Percentiles rank a stretch among this genome's conserved stretches.
These are phyloP conservation scores for Parthenolecanium corni DNA, from an alignment of 2,888 invertebrate genomes.

Conservation along the genomic window DNA sequence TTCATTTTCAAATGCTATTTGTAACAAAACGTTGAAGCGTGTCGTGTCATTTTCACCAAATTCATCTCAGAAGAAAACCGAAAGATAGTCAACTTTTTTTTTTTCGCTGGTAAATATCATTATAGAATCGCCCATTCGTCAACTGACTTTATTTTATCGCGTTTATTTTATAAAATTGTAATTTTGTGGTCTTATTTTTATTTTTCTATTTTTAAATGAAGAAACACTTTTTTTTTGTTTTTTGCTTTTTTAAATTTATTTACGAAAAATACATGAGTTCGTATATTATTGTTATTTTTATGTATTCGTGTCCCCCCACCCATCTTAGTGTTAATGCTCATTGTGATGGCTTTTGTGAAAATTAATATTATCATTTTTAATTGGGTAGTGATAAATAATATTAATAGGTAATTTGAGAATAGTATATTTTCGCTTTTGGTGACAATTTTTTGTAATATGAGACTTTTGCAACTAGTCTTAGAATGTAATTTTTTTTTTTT, in stretches of 20 bases:
- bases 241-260: neutral
- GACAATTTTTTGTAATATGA: no score
- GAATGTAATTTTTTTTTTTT: no score
- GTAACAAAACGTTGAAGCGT: conserved; percentile 46
- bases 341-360: no score
- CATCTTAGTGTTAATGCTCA: no score
- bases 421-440: no score
- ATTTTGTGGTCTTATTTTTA: neutral
- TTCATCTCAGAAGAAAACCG: conserved; percentile 5
- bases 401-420: no score
- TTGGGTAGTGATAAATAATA: no score
- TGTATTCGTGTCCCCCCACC: neutral
- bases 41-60: neutral
- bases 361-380: no score
- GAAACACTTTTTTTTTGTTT: neutral
- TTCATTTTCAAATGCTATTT: conserved; percentile 64
- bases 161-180: neutral
- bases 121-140: neutral
- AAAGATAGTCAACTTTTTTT: conserved; percentile 10
- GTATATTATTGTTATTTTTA: neutral
- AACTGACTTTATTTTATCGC: no score
- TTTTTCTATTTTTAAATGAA: neutral
- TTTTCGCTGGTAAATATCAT: neutral
- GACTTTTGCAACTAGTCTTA: no score
- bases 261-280: neutral